phyloP scores from a whole-genome alignment of 2,113 vertebrate species.

The Gambusia affinis region DNA sequence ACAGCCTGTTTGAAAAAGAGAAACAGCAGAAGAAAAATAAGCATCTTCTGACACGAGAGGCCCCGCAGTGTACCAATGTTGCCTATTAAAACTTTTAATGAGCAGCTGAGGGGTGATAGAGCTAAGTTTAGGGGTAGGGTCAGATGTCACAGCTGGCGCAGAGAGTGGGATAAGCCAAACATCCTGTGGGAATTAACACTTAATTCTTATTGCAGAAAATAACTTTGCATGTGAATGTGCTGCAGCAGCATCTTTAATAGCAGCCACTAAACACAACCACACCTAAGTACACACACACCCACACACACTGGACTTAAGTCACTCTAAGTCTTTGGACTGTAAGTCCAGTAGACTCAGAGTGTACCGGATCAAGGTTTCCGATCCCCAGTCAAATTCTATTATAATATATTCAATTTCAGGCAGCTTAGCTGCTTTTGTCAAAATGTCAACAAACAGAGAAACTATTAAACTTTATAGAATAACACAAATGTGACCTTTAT shows the following conservation, averaged over 20 bases:
- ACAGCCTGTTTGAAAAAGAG: slow-evolving; percentile 40
- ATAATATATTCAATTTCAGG: slow-evolving; percentile 21
- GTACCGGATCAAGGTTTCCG: background rate
- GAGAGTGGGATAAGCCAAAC: slow-evolving; percentile 41
- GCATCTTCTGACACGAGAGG: background rate
- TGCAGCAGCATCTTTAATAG: background rate
- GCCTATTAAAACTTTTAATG: slow-evolving; percentile 26
- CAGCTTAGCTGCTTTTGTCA: background rate
- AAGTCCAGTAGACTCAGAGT: background rate
- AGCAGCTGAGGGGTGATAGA: slow-evolving; percentile 30
- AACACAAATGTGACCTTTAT: too few relatives aligned
- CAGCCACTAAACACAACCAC: slow-evolving; percentile 3
- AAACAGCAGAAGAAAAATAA: slow-evolving; percentile 14
- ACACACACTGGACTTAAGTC: too few relatives aligned
- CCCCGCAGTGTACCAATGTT: slow-evolving; percentile 7
- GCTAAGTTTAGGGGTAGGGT: slow-evolving; percentile 67
- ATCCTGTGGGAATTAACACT: slow-evolving; percentile 54
- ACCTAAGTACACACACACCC: background rate
- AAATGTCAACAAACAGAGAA: background rate
- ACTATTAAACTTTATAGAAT: background rate
- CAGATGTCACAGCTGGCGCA: slow-evolving; percentile 50
- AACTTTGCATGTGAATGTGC: slow-evolving; percentile 43
- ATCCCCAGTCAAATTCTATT: slow-evolving; percentile 23
- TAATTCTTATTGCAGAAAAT: slow-evolving; percentile 43
- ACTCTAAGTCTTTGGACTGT: too few relatives aligned